These are phyloP conservation scores for Cyprinodon diabolis DNA, from an alignment of 2,797 vertebrate species.

Conservation along the genomic window DNA sequence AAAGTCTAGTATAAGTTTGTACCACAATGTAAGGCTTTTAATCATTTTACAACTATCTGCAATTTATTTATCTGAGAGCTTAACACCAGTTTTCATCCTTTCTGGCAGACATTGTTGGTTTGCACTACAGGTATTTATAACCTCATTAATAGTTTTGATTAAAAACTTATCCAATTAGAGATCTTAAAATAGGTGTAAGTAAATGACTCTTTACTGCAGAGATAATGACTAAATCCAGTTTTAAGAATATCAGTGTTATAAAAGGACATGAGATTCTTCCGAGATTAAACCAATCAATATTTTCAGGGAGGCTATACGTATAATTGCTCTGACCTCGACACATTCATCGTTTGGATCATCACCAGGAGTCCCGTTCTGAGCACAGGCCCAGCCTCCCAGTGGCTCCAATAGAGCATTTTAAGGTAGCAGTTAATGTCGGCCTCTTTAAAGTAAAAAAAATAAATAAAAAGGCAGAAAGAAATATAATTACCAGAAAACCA, in stretches of 20 bases:
- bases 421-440: slow-evolving; percentile 45
- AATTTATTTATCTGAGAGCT: too few species aligned
- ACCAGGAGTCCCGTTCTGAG: slow-evolving; percentile 44
- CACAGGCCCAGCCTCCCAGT: slow-evolving; percentile 27
- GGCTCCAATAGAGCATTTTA: slow-evolving; percentile 44
- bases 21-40: too few species aligned
- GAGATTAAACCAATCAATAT: slow-evolving; percentile 27
- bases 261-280: slow-evolving; percentile 17
- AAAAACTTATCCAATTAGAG: neutral
- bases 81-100: neutral
- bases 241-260: neutral
- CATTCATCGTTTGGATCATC: slow-evolving; percentile 49
- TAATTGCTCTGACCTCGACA: slow-evolving; percentile 29
- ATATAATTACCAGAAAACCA: slow-evolving; percentile 42
- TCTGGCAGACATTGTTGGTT: neutral
- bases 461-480: slow-evolving; percentile 56
- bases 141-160: neutral
- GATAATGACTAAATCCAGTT: neutral
- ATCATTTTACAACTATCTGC: neutral
- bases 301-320: slow-evolving; percentile 24
- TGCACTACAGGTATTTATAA: neutral
- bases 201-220: neutral
- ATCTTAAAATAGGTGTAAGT: too few species aligned
- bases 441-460: slow-evolving; percentile 68
- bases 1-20: neutral